Evolutionary conservation across 2,797 vertebrate genomes (phyloP).

Genomic region (Mastacembelus armatus): DNA sequence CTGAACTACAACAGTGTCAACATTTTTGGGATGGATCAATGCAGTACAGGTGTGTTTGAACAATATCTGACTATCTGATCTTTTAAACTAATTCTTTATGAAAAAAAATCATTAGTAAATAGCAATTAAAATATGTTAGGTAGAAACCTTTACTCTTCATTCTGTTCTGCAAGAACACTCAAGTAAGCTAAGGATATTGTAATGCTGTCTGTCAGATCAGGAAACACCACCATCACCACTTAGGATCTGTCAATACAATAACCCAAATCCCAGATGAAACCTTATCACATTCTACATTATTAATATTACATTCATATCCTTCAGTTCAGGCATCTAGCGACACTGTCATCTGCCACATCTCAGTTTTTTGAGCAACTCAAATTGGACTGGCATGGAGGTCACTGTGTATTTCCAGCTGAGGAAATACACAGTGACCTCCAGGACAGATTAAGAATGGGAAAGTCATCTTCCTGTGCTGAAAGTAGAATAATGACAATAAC

Average conservation of each 20-base stretch:
- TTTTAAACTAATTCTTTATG: no score
- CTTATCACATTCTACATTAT: constrained; percentile 3
- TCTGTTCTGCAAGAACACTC: not conserved
- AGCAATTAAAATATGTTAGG: not conserved
- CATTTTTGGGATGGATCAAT: not conserved
- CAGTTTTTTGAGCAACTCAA: not conserved
- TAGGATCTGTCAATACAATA: constrained; percentile 5
- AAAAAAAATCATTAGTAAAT: not conserved
- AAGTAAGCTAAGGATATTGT: not conserved
- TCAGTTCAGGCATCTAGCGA: not conserved
- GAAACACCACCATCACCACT: not conserved
- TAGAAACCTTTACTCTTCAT: not conserved
- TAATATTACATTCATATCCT: not conserved
- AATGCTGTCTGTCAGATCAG: not conserved
- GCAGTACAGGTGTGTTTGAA: not conserved
- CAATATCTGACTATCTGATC: no score
- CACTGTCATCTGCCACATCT: not conserved
- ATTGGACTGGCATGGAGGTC: not conserved
- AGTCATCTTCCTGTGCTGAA: not conserved
- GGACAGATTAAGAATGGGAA: not conserved
- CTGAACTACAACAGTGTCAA: no score
- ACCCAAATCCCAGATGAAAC: not conserved
- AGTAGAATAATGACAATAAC: not conserved
- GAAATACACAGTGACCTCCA: not conserved
- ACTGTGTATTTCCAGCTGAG: not conserved